Base-by-base conservation (phyloP, 2,113 vertebrate genomes). In the Delphinapterus leucas region DNA sequence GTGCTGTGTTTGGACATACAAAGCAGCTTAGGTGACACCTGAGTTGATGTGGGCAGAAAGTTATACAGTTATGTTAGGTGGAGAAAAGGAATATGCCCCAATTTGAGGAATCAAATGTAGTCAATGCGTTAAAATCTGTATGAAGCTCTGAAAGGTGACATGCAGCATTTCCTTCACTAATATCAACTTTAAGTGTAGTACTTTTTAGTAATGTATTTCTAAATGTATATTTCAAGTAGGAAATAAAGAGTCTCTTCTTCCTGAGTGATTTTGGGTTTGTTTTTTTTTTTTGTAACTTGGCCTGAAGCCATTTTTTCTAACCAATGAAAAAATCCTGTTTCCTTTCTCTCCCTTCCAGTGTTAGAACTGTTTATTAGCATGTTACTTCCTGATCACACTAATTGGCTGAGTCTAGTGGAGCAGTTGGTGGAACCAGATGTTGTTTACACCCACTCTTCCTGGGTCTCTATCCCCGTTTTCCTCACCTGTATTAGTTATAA, bases 381-480 rank as follows among this genome's bases (percentile, higher is more conserved):
- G 96, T 63, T 92, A 82, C 96, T 97, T 98, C 92, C 96, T 85
- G 95, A 90, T 94, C 84, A 20, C 63, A 21, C 82, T 97, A 87
- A 96, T 97, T 95, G 91, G 89, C 96, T 60, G 90, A 81, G 53
- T 33, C 8, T 26, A 38, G 73, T 5, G 65, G 41, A 90, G 61
- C 95, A 92, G 90, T 76, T 47, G 44, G 79, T 47, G 53, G 87
- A 47, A 36, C 36, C 98, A 96, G 95, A 76, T 97, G 96, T 87
- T 96, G 95, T 90, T 95, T 77, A 90, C 23, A 17, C 58, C 68
- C 31, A 2, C 63, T 36, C 89, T 92, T 96, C 92, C 89, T 11
- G 44, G 61, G 85, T 38, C 93, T 83, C 85, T 44, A 17, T 63
- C 86, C 76, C 93, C 3, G 0, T 71, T 36, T 28, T 55, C 58